These are phyloP conservation scores for Apostichopus californicus DNA, from an alignment of 35 echinoderm and acorn worm genomes.

Conservation along the genomic window DNA sequence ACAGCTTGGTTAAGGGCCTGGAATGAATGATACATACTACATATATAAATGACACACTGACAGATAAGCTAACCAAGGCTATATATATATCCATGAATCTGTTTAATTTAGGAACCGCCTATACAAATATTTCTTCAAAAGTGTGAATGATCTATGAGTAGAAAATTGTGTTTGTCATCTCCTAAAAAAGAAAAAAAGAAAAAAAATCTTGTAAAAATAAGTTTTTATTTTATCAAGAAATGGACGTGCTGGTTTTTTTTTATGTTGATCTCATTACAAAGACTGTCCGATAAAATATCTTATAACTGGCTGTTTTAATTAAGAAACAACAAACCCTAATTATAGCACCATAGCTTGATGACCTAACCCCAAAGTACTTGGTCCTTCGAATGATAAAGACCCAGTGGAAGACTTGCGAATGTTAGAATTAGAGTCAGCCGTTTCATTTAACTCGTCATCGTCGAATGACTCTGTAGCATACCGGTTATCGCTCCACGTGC, in stretches of 20 bases:
- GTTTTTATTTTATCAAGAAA: not conserved
- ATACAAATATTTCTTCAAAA: not conserved
- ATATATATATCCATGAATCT: not conserved
- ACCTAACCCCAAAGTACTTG: constrained; percentile 16
- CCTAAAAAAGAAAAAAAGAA: not conserved
- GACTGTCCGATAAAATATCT: no score
- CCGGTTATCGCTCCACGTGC: not conserved
- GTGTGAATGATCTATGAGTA: not conserved
- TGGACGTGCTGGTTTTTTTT: not conserved
- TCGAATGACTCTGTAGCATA: not conserved
- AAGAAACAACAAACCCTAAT: not conserved
- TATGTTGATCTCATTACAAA: not conserved
- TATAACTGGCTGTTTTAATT: not conserved
- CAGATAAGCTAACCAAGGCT: not conserved
- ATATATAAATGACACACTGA: no score
- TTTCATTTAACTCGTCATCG: not conserved
- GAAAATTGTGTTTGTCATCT: not conserved
- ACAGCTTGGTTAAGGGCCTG: no score
- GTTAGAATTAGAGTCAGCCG: constrained; percentile 14
- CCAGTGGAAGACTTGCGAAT: constrained; percentile 48
- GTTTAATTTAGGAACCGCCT: not conserved
- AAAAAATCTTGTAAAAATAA: not conserved
- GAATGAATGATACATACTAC: no score
- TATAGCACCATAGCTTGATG: constrained; percentile 53
- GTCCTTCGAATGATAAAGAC: constrained; percentile 38